These are phyloP conservation scores for Platycercus adscitus DNA, from an alignment of 2,113 vertebrate species.

Conservation along the genomic window DNA sequence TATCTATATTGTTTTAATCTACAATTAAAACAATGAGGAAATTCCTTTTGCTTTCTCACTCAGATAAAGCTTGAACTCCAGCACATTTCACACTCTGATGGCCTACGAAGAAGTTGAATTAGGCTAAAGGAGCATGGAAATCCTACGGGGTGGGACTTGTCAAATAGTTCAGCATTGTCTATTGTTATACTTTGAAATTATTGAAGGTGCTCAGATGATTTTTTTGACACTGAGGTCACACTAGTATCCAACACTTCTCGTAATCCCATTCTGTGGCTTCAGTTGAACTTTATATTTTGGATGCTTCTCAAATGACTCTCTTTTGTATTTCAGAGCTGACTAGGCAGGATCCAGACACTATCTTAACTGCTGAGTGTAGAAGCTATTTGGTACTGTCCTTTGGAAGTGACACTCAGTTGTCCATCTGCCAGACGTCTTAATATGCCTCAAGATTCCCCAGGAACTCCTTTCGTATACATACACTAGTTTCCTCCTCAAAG, in stretches of 20 bases:
- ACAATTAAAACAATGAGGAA: neutral
- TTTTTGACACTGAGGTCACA: neutral
- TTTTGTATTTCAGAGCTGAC: neutral
- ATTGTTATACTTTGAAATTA: neutral
- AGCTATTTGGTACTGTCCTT: neutral
- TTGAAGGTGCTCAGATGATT: neutral
- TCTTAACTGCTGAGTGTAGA: neutral
- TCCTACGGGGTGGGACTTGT: neutral
- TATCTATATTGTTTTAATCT: neutral
- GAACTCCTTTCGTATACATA: neutral
- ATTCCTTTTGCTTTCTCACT: neutral
- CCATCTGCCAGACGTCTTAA: neutral
- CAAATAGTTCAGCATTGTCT: neutral
- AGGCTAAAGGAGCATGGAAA: neutral
- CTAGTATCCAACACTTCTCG: accelerated
- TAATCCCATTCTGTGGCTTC: neutral
- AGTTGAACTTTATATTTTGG: neutral
- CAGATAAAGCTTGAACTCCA: constrained; percentile 8
- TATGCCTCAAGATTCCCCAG: neutral
- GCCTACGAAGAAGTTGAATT: neutral
- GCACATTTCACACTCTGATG: neutral
- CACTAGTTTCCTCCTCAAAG: neutral
- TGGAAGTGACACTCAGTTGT: neutral
- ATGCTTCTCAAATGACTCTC: neutral
- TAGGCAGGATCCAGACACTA: neutral